Evolutionary conservation across 2,113 vertebrate genomes (phyloP).

Genomic region (Eclectus roratus): DNA sequence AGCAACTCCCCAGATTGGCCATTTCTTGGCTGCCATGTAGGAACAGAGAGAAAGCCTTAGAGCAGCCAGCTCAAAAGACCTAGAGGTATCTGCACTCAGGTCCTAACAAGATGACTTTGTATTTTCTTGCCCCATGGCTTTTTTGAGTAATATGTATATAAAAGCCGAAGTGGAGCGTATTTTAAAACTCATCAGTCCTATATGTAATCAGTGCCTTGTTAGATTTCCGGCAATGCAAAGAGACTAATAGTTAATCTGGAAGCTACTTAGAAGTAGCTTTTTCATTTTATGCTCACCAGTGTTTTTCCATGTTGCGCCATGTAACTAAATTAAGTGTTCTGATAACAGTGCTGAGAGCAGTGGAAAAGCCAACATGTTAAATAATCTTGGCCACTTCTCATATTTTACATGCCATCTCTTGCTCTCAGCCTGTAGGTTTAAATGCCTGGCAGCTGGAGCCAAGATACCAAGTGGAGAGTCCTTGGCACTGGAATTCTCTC

Average conservation of each 20-base stretch:
- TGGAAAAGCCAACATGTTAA: slow-evolving; percentile 50
- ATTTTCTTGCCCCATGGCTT: not conserved
- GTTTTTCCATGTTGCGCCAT: not conserved
- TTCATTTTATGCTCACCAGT: not conserved
- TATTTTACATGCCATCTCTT: slow-evolving; percentile 50
- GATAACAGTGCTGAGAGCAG: slow-evolving; percentile 21
- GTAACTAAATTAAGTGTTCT: slow-evolving; percentile 28
- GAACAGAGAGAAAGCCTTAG: not conserved
- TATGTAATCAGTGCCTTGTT: not conserved
- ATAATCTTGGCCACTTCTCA: slow-evolving; percentile 38
- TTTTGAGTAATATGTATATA: not conserved
- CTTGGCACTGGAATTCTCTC: not conserved
- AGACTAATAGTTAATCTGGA: not conserved
- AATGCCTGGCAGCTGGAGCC: slow-evolving; percentile 1
- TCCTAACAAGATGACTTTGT: not conserved
- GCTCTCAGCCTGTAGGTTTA: not conserved
- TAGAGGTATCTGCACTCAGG: not conserved
- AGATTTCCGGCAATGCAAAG: not conserved
- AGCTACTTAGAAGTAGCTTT: not conserved
- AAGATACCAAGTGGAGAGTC: not conserved
- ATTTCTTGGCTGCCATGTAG: not conserved
- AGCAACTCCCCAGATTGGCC: fast-evolving
- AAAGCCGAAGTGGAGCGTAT: not conserved
- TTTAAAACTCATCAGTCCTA: not conserved
- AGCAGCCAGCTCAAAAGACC: not conserved